A percentile compares a stretch with the other conserved stretches of the same genome.
phyloP scores from a whole-genome alignment of 2,113 vertebrate genomes.

The Paralichthys olivaceus region DNA sequence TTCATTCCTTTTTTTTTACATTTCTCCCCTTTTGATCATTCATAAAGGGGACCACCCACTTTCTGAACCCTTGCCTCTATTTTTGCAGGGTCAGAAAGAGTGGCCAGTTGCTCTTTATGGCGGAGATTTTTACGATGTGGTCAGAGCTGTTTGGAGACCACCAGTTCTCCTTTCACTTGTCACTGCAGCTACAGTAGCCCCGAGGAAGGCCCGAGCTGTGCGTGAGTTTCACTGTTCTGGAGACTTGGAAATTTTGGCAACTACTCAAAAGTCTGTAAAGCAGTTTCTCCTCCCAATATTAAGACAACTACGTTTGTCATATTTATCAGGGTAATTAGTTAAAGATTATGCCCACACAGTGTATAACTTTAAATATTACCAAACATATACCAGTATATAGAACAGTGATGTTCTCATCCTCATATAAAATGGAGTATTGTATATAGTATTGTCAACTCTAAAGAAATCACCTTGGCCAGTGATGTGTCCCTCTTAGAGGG shows the following conservation, averaged over 20 bases:
- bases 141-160: conserved; percentile 83
- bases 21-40: conserved; percentile 51
- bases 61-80: conserved; percentile 78
- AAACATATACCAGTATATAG: background rate
- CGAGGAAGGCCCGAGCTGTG: background rate
- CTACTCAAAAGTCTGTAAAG: conserved; percentile 1
- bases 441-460: no score
- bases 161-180: conserved; percentile 81
- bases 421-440: background rate
- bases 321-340: background rate
- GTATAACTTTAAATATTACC: background rate
- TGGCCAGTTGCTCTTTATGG: conserved; percentile 86
- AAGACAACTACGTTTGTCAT: background rate
- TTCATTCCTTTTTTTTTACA: background rate
- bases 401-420: background rate
- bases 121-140: conserved; percentile 83
- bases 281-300: background rate
- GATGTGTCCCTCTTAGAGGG: background rate
- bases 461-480: background rate
- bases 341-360: no score
- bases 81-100: conserved; percentile 82
- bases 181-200: conserved; percentile 64
- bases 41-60: conserved; percentile 81
- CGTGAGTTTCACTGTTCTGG: conserved; percentile 29
- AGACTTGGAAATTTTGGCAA: conserved; percentile 29